These are phyloP conservation scores for Actinia tenebrosa DNA, from an alignment of 64 coral and sea anemone genomes.

Conservation along the genomic window DNA sequence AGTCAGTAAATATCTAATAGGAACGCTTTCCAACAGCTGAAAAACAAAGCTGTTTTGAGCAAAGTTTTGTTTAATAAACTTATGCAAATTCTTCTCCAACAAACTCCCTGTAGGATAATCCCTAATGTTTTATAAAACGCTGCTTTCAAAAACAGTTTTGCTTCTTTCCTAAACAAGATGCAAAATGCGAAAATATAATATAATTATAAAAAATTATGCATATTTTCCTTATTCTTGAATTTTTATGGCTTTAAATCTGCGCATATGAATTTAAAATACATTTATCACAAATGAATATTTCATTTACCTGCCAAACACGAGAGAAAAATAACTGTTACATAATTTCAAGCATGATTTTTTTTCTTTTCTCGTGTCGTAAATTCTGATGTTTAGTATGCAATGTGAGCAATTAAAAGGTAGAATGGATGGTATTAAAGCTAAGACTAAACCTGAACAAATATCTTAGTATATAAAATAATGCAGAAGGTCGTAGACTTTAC, in stretches of 20 bases:
- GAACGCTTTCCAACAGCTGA: neutral
- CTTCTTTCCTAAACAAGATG: too few species aligned
- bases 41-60: neutral
- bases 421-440: neutral
- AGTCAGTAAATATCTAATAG: neutral
- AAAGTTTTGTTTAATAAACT: neutral
- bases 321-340: neutral
- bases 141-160: too few species aligned
- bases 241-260: neutral
- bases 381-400: too few species aligned
- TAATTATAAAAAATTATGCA: too few species aligned
- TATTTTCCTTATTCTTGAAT: too few species aligned
- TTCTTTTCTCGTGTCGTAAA: too few species aligned
- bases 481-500: slow-evolving; percentile 2
- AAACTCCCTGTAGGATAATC: too few species aligned
- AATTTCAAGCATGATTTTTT: neutral
- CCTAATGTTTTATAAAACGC: too few species aligned
- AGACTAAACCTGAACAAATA: neutral
- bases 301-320: neutral
- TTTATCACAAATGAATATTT: neutral
- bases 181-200: too few species aligned
- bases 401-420: too few species aligned
- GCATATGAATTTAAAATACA: neutral
- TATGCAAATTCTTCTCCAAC: neutral
- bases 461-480: slow-evolving; percentile 2